These are phyloP conservation scores for Aphodius sticticus DNA, from an alignment of 2,888 invertebrate species.

Conservation along the genomic window DNA sequence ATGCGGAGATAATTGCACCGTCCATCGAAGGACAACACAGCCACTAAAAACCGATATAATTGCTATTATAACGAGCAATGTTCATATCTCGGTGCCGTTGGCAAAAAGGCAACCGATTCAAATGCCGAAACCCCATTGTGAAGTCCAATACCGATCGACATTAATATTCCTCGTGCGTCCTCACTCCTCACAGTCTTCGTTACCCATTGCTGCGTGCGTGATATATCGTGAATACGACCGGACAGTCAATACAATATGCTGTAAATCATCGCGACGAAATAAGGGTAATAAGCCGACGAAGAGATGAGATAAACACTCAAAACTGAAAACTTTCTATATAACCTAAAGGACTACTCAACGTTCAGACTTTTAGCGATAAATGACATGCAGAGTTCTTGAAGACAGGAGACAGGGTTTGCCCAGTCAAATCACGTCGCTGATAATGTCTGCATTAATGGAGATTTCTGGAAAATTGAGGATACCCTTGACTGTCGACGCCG, in stretches of 20 bases:
- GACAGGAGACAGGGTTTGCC: too few relatives aligned
- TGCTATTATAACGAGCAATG: slow-evolving; percentile 24
- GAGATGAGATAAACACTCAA: neutral
- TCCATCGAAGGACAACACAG: neutral
- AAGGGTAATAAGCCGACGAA: neutral
- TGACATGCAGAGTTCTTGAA: neutral
- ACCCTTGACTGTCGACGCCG: neutral
- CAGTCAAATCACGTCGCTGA: neutral
- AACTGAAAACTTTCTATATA: neutral
- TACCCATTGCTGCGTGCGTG: slow-evolving; percentile 13
- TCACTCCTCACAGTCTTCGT: slow-evolving; percentile 11
- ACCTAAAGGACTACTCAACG: neutral
- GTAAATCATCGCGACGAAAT: slow-evolving; percentile 13
- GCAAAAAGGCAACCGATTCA: slow-evolving; percentile 20
- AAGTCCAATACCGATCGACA: neutral
- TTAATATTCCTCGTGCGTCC: slow-evolving; percentile 8
- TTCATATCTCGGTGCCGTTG: slow-evolving; percentile 20
- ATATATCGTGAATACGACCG: slow-evolving; percentile 20
- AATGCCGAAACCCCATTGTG: slow-evolving; percentile 20
- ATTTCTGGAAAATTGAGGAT: neutral
- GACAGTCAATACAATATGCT: slow-evolving; percentile 12
- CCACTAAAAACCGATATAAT: slow-evolving; percentile 23
- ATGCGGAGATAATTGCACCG: slow-evolving; percentile 16
- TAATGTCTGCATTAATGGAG: neutral
- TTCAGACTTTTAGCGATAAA: too few relatives aligned